Evolutionary conservation across 2,113 vertebrate species (phyloP).

Genomic region (Phalacrocorax pelagicus): DNA sequence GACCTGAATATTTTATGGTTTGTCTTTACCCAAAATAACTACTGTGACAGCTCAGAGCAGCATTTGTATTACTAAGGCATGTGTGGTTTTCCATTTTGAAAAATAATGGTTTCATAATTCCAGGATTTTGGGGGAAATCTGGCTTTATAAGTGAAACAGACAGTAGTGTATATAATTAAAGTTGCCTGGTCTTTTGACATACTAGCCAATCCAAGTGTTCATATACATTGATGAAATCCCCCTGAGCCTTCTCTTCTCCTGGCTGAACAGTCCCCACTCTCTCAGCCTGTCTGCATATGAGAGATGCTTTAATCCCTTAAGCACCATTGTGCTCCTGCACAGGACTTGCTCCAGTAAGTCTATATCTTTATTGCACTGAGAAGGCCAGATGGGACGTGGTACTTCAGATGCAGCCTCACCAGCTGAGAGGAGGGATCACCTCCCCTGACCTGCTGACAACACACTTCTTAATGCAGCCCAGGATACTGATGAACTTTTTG

Average conservation of each 20-base stretch:
- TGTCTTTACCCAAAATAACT: neutral
- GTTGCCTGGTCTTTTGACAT: neutral
- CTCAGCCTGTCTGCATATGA: neutral
- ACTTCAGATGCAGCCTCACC: neutral
- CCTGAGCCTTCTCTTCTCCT: neutral
- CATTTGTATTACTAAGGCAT: neutral
- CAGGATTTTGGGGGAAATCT: neutral
- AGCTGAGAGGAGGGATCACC: neutral
- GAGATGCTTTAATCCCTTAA: neutral
- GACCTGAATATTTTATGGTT: neutral
- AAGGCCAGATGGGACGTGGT: neutral
- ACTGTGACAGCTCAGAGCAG: neutral
- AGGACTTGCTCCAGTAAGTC: neutral
- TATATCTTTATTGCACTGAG: neutral
- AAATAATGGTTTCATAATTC: neutral
- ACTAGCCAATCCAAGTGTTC: neutral
- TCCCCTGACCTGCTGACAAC: neutral
- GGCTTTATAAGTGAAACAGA: neutral
- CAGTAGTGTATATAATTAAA: neutral
- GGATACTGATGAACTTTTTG: neutral
- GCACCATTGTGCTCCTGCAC: neutral
- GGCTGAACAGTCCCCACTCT: neutral
- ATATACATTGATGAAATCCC: neutral
- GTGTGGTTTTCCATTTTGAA: neutral
- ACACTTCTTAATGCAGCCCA: neutral